Conservation (phyloP, 2,797 vertebrate genomes). For the Borostomias antarcticus region DNA sequence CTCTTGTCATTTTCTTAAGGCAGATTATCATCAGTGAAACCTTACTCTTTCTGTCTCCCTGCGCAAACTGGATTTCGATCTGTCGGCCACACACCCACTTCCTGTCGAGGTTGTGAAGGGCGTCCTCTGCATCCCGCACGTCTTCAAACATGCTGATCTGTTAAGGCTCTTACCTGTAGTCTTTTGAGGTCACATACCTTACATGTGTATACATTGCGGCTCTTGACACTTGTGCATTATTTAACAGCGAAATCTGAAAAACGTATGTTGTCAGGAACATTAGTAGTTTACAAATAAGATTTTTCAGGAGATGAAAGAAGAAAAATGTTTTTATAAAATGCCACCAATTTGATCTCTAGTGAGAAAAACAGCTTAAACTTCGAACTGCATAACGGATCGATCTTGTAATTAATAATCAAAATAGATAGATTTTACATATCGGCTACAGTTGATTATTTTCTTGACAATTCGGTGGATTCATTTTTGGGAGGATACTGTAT, state of each 20-base stretch:
- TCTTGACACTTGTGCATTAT: neutral
- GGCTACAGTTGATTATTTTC: slow-evolving; percentile 58
- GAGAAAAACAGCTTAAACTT: slow-evolving; percentile 37
- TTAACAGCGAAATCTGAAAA: neutral
- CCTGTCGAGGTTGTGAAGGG: slow-evolving; percentile 95
- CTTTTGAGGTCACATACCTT: neutral
- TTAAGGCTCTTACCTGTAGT: slow-evolving; percentile 85
- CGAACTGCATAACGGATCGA: slow-evolving; percentile 39
- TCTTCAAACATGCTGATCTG: slow-evolving; percentile 93
- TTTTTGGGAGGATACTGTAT: slow-evolving; percentile 98
- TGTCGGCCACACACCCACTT: slow-evolving; percentile 99
- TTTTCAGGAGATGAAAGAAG: slow-evolving; percentile 1
- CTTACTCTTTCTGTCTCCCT: slow-evolving; percentile 97
- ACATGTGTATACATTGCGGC: neutral
- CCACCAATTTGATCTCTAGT: slow-evolving; percentile 30
- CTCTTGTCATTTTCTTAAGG: too few relatives aligned
- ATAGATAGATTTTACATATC: slow-evolving; percentile 46
- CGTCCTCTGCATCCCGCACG: slow-evolving; percentile 95
- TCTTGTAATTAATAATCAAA: slow-evolving; percentile 48
- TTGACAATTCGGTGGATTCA: slow-evolving; percentile 61
- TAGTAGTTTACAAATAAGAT: neutral
- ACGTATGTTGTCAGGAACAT: neutral
- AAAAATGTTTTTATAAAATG: slow-evolving; percentile 4
- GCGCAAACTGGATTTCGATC: slow-evolving; percentile 98
- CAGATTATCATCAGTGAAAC: too few relatives aligned